phyloP scores from a whole-genome alignment of 2,113 vertebrate genomes.

The Megalops atlanticus region DNA sequence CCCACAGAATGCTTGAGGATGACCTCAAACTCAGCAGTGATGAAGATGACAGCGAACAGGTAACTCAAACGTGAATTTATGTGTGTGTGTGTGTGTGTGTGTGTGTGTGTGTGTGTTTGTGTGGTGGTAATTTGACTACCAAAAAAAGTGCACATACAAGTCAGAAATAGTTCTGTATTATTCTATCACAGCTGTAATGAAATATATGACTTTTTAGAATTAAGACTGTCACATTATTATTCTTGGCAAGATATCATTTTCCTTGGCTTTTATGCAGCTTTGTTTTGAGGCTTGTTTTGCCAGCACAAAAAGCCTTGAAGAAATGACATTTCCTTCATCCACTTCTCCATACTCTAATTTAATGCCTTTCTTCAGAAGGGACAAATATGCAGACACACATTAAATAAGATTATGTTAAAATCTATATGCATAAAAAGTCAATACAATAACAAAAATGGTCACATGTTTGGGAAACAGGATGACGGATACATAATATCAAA shows the following conservation, averaged over 20 bases:
- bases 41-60: conserved; percentile 91
- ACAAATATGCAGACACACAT: not conserved
- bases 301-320: not conserved
- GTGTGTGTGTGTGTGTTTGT: not conserved
- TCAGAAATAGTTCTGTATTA: not conserved
- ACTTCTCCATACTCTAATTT: not conserved
- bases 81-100: not conserved
- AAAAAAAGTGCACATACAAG: not conserved
- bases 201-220: no score
- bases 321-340: not conserved
- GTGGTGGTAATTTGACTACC: not conserved
- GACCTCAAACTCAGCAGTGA: conserved; percentile 97
- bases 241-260: not conserved
- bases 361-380: no score
- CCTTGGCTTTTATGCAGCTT: not conserved
- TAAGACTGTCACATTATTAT: not conserved
- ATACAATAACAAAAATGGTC: not conserved
- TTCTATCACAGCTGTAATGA: no score
- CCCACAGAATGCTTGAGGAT: conserved; percentile 91
- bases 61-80: conserved; percentile 46
- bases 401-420: not conserved
- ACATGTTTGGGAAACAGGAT: not conserved
- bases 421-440: not conserved
- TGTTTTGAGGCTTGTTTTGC: not conserved
- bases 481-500: not conserved